A percentile compares a stretch with the other conserved stretches of the same genome.
Conservation (phyloP, 2,888 invertebrate genomes). For the Carabus problematicus region DNA sequence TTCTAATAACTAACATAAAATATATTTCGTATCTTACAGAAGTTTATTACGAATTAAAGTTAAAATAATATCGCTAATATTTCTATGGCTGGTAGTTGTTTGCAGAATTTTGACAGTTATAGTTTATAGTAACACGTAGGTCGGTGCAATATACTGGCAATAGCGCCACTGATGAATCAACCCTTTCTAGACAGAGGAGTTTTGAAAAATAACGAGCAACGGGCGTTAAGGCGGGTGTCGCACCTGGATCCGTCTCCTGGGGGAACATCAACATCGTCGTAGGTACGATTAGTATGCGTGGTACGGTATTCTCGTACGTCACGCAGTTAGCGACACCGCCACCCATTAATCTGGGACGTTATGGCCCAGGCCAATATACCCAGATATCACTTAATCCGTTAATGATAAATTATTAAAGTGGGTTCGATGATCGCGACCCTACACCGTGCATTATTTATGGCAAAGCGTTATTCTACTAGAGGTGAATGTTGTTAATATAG, state of each 20-base stretch:
- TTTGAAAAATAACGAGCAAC: neutral
- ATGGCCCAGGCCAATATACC: conserved; percentile 25
- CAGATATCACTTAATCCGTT: conserved; percentile 55
- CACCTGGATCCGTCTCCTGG: neutral
- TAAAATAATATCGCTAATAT: neutral
- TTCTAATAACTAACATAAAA: neutral
- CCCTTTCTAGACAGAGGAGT: neutral
- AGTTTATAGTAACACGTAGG: neutral
- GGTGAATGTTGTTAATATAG: too few relatives aligned
- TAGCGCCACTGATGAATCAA: neutral
- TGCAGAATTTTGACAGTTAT: neutral
- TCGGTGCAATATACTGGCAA: neutral
- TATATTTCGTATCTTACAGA: neutral
- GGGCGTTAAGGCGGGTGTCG: too few relatives aligned
- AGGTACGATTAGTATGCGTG: neutral
- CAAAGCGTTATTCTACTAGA: neutral
- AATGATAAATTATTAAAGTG: conserved; percentile 57
- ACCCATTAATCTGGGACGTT: conserved; percentile 7
- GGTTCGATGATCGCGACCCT: conserved; percentile 40
- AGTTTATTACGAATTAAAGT: neutral
- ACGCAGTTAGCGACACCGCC: conserved; percentile 2
- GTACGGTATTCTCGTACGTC: neutral
- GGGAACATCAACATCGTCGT: neutral
- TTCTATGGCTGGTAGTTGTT: neutral
- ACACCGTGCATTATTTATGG: neutral